Percentiles rank a stretch among this genome's conserved stretches.
phyloP scores from a whole-genome alignment of 2,113 vertebrate genomes.

The Etheostoma cragini region DNA sequence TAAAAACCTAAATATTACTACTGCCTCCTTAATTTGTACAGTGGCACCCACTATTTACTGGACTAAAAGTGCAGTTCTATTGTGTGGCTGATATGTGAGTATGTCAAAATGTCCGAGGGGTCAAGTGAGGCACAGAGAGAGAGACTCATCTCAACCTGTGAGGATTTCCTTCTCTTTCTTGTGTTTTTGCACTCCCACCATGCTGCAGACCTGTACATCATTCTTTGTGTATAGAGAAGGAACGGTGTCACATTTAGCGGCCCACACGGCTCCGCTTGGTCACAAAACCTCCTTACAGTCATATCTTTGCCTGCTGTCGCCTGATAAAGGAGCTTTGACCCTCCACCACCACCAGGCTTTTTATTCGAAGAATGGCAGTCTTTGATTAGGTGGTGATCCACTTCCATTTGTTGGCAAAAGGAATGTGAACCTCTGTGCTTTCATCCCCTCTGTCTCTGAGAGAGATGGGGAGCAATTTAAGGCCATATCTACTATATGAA shows the following conservation, averaged over 20 bases:
- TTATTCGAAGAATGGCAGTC: conserved; percentile 76
- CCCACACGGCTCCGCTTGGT: conserved; percentile 62
- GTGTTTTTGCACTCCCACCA: background rate
- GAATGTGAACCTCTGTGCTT: conserved; percentile 48
- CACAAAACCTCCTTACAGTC: conserved; percentile 74
- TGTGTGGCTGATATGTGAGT: conserved; percentile 24
- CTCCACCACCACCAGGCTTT: conserved; percentile 60
- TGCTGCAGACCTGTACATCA: conserved; percentile 17
- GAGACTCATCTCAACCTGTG: background rate
- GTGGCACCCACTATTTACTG: conserved; percentile 3
- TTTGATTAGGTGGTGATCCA: conserved; percentile 77
- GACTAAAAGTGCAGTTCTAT: background rate
- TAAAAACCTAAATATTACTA: background rate
- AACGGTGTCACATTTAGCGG: conserved; percentile 66
- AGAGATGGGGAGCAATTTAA: conserved; percentile 26
- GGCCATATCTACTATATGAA: conserved; percentile 14
- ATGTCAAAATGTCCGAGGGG: conserved; percentile 49
- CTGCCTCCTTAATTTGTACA: conserved; percentile 18
- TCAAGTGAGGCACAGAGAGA: background rate
- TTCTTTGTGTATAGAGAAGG: conserved; percentile 50
- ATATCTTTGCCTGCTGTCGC: conserved; percentile 63
- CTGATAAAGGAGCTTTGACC: conserved; percentile 76
- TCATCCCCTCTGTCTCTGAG: conserved; percentile 27
- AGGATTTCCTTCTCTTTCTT: conserved; percentile 15
- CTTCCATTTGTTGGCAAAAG: conserved; percentile 63